Percentiles rank a stretch among this genome's conserved stretches.
phyloP scores from a whole-genome alignment of 2,797 vertebrate genomes.

The Podarcis lilfordi region DNA sequence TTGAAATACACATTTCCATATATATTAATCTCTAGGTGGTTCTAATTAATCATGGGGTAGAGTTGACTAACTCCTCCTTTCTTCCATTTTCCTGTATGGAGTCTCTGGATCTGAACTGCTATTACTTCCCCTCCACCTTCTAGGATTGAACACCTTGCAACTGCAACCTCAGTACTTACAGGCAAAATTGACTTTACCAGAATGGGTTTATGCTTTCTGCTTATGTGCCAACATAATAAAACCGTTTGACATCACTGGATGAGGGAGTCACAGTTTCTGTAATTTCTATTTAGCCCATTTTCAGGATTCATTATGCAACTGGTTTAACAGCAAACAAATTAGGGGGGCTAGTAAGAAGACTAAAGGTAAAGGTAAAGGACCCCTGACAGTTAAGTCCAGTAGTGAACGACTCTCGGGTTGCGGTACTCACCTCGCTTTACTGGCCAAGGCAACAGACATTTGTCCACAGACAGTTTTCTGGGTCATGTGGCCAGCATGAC shows the following conservation, averaged over 20 bases:
- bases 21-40: too few species aligned
- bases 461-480: too few species aligned
- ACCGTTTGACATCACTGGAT: not conserved
- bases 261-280: not conserved
- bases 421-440: too few species aligned
- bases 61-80: not conserved
- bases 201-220: not conserved
- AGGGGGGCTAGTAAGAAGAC: too few species aligned
- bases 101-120: not conserved
- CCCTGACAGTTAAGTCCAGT: not conserved
- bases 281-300: not conserved
- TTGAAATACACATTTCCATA: too few species aligned
- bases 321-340: not conserved
- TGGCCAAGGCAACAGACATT: too few species aligned
- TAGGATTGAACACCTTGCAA: not conserved
- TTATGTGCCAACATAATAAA: not conserved
- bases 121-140: not conserved
- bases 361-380: too few species aligned
- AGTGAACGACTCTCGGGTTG: too few species aligned
- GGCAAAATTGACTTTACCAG: not conserved
- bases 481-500: too few species aligned
- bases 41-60: not conserved
- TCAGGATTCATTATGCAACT: not conserved
- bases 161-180: not conserved
- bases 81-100: too few species aligned